Conservation (phyloP, 2,888 invertebrate species). For the Drosophila eohydei region DNA sequence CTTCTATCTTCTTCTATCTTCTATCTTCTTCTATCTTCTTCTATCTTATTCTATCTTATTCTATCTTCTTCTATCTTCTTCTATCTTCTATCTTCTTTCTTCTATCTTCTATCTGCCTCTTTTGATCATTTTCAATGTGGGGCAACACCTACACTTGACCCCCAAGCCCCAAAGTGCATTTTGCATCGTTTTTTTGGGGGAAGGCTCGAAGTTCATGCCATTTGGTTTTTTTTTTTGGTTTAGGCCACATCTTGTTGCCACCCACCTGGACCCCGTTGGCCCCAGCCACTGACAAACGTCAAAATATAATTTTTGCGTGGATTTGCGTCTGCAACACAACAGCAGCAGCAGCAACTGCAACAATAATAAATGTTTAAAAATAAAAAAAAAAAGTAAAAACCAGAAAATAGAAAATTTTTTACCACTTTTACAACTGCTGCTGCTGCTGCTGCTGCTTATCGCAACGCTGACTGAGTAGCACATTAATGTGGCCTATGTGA, state of each 20-base stretch:
- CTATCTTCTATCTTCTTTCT: no score
- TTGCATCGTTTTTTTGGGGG: background rate
- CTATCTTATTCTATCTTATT: no score
- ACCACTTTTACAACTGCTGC: slow-evolving; percentile 66
- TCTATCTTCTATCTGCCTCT: background rate
- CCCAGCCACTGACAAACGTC: slow-evolving; percentile 64
- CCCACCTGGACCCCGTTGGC: slow-evolving; percentile 17
- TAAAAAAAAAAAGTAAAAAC: slow-evolving; percentile 31
- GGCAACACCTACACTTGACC: slow-evolving; percentile 33
- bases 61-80: no score
- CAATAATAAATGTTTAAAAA: slow-evolving; percentile 41
- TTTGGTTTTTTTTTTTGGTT: slow-evolving; percentile 4
- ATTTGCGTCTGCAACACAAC: slow-evolving; percentile 53
- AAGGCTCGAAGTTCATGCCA: background rate
- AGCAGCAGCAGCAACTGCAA: slow-evolving; percentile 31
- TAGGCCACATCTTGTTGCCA: slow-evolving; percentile 27
- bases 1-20: background rate
- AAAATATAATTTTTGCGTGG: slow-evolving; percentile 78
- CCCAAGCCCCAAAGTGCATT: slow-evolving; percentile 60
- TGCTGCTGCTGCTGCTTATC: slow-evolving; percentile 57
- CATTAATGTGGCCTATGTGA: slow-evolving; percentile 78
- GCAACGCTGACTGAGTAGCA: slow-evolving; percentile 57
- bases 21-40: background rate
- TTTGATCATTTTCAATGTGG: slow-evolving; percentile 12
- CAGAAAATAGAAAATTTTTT: slow-evolving; percentile 45